These are phyloP conservation scores for Nasonia vitripennis DNA, from an alignment of 1,140 invertebrate species.

Conservation along the genomic window DNA sequence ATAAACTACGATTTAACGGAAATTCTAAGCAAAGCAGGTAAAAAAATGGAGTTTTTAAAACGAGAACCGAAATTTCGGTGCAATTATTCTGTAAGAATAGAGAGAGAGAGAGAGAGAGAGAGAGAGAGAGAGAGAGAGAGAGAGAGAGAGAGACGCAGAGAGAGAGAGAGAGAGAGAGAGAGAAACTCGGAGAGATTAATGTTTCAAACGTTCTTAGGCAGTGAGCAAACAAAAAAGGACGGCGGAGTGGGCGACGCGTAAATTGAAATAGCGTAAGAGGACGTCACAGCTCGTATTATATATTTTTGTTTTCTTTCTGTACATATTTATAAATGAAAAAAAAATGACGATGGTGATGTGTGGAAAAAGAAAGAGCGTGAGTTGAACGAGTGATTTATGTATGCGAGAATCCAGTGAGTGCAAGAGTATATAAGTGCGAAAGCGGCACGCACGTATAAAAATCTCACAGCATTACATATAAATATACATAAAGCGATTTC, in stretches of 20 bases:
- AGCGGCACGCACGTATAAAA: slow-evolving; percentile 8
- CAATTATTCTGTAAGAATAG: slow-evolving; percentile 52
- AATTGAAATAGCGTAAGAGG: slow-evolving; percentile 15
- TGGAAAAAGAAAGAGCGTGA: slow-evolving; percentile 27
- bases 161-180: not conserved
- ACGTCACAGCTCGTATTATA: slow-evolving; percentile 47
- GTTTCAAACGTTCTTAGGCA: slow-evolving; percentile 56
- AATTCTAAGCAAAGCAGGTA: not conserved
- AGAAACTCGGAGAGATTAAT: slow-evolving; percentile 49
- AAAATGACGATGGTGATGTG: not conserved
- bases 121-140: no score
- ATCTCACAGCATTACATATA: slow-evolving; percentile 33
- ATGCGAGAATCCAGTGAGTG: not conserved
- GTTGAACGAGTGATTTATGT: slow-evolving; percentile 6
- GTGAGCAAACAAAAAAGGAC: slow-evolving; percentile 42
- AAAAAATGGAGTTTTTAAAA: slow-evolving; percentile 13
- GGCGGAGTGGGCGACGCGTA: slow-evolving; percentile 42
- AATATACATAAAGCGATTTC: slow-evolving; percentile 39
- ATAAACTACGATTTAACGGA: not conserved
- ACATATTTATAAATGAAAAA: slow-evolving; percentile 51
- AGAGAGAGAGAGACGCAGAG: no score
- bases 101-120: no score
- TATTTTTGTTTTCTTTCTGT: slow-evolving; percentile 51
- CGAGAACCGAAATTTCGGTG: not conserved
- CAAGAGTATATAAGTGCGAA: slow-evolving; percentile 5